Conservation (phyloP, 2,888 invertebrate genomes). For the Noctua comes region DNA sequence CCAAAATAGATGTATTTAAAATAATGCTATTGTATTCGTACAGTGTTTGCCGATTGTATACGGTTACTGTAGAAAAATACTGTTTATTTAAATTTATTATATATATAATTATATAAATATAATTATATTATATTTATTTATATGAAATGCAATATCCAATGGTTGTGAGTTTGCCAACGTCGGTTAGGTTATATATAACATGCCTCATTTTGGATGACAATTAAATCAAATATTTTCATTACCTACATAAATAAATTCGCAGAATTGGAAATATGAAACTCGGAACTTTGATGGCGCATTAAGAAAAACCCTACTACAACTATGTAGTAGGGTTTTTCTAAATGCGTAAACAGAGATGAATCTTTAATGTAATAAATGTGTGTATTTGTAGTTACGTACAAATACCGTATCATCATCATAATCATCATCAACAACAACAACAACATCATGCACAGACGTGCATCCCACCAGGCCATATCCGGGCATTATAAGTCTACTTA, state of each 20-base stretch:
- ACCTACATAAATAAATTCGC: background rate
- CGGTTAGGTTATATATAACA: too few species aligned
- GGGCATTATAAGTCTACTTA: too few species aligned
- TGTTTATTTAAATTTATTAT: background rate
- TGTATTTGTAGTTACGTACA: background rate
- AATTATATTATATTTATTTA: background rate
- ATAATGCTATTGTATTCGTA: background rate
- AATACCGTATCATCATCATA: background rate
- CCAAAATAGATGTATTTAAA: background rate
- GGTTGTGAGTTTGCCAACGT: background rate
- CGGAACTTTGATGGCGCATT: background rate
- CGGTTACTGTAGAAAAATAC: background rate
- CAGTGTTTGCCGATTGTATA: background rate
- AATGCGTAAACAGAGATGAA: conserved; percentile 5
- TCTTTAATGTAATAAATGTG: background rate
- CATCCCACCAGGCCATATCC: too few species aligned
- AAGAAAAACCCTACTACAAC: too few species aligned
- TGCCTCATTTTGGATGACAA: background rate
- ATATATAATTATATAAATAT: too few species aligned
- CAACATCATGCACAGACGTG: too few species aligned
- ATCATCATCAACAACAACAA: too few species aligned
- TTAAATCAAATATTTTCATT: background rate
- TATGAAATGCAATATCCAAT: background rate
- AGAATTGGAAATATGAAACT: background rate
- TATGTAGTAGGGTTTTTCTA: conserved; percentile 12